Percentiles rank a stretch among this genome's conserved stretches.
These are phyloP conservation scores for Drosophila fungiperda DNA, from an alignment of 2,888 invertebrate genomes.

Conservation along the genomic window DNA sequence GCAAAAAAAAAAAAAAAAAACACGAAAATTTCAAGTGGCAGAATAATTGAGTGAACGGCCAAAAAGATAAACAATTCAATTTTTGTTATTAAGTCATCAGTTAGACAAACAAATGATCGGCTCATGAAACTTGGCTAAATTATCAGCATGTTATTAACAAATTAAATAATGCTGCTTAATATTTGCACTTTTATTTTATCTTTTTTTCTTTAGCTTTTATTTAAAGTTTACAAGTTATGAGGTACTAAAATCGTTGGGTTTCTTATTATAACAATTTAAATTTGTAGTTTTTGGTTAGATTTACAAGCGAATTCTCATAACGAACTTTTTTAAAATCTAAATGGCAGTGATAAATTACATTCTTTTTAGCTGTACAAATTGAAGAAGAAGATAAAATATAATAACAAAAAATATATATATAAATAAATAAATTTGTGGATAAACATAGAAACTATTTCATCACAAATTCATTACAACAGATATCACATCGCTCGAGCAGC, in stretches of 20 bases:
- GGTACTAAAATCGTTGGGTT: conserved; percentile 43
- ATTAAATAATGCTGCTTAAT: background rate
- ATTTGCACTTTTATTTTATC: background rate
- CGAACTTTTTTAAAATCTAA: background rate
- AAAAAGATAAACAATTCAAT: conserved; percentile 77
- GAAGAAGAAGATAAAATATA: background rate
- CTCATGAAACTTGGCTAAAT: conserved; percentile 9
- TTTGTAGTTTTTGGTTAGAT: background rate
- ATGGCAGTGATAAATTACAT: conserved; percentile 15
- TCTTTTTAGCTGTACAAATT: background rate
- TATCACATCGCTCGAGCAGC: conserved; percentile 75
- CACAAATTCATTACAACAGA: conserved; percentile 78
- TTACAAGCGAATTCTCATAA: background rate
- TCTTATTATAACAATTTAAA: conserved; percentile 3
- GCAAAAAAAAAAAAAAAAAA: conserved; percentile 20
- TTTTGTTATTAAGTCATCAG: conserved; percentile 76
- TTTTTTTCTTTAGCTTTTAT: background rate
- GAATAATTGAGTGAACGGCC: conserved; percentile 79
- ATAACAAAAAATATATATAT: background rate
- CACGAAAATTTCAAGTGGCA: conserved; percentile 67
- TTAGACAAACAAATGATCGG: conserved; percentile 52
- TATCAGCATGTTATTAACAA: background rate
- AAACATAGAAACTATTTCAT: conserved; percentile 50
- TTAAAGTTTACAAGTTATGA: conserved; percentile 1
- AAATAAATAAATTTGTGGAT: background rate